Percentiles rank a stretch among this genome's conserved stretches.
Conservation (phyloP, 2,888 invertebrate species). For the Rhyacophila evoluta region DNA sequence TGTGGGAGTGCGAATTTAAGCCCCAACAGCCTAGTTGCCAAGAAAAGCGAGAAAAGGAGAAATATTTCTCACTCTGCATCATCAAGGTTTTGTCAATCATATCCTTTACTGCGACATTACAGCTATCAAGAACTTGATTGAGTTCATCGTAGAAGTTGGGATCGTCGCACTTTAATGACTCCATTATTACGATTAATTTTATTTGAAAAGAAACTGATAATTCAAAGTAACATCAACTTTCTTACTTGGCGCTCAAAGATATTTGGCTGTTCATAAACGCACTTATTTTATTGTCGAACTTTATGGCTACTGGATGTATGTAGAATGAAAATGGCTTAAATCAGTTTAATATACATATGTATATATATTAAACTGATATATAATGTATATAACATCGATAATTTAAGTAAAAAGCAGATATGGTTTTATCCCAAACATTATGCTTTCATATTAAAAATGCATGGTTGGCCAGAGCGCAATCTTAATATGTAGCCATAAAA, state of each 20-base stretch:
- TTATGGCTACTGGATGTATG: no score
- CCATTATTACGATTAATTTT: background rate
- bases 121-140: background rate
- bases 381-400: no score
- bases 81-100: constrained; percentile 3
- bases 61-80: constrained; percentile 11
- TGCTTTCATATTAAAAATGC: no score
- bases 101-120: background rate
- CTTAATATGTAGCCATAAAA: background rate
- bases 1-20: no score
- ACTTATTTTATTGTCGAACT: background rate
- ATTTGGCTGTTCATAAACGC: background rate
- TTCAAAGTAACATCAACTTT: background rate
- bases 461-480: no score
- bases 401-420: no score
- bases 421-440: no score
- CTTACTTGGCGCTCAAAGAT: background rate
- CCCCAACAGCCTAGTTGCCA: no score
- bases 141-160: constrained; percentile 8
- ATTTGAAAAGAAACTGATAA: background rate
- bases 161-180: background rate
- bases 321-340: no score
- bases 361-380: no score
- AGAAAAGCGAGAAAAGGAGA: background rate
- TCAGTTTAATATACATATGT: no score